Evolutionary conservation across 1,140 invertebrate species (phyloP), one percentile per base, ranked within the genome.

Genomic region (Drosophila gunungcola): DNA sequence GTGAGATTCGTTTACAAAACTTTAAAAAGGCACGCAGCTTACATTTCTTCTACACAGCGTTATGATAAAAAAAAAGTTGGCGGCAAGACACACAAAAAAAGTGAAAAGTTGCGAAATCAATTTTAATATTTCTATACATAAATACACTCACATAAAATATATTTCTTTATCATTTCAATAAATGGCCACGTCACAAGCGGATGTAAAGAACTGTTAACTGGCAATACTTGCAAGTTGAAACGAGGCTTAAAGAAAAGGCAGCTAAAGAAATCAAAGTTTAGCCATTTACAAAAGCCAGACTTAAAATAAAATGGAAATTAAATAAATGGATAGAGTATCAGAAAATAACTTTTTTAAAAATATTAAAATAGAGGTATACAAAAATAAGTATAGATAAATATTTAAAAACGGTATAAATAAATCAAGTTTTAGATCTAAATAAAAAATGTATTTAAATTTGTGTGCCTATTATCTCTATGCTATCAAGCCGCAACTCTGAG

Each of bases 61-160:
- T 77, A 57, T 67, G 32, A 68, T 46, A 63, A 82, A 78, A 63
- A 82, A 78, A 83, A 85, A 62, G 58, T 85, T 78, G 11, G 46
- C 29, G 52, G 56, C 69, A 63, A 52, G 57, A 55, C 49, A 48
- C 32, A 51, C 58, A 36, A 58, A 62, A 53, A 29, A 48, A 46
- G 41, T 73, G 42, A 73, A 84, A 84, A 85, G 81, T 85, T 84
- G 79, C 34, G 57, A 84, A 83, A 80, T 62, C 42, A 68, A 77
- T 80, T 73, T 80, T 80, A 45, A 55, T 51, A 70, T 64, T 52
- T 73, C 45, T 61, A 60, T 75, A 57, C 27, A 56, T 67, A 67
- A 68, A 67, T 48, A 57, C 36, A 51, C 60, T 60, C 29, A 11
- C 16, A 43, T 41, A 63, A 57, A 32, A 36, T 48, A 29, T 55